These are phyloP conservation scores for Sebastes oblongus DNA, from an alignment of 2,797 vertebrate genomes.

Conservation along the genomic window DNA sequence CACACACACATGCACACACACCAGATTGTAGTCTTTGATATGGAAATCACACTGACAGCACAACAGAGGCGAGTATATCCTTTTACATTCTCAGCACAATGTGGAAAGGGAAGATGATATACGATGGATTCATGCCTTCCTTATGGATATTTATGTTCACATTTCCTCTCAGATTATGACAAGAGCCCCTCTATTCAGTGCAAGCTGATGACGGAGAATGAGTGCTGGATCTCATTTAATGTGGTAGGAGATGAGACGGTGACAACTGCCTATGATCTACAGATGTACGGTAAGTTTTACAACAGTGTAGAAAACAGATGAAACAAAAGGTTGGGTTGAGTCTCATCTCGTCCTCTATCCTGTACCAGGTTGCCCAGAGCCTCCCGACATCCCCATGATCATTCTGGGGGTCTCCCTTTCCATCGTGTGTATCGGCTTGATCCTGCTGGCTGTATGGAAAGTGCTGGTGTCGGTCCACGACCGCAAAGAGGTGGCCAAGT, in stretches of 20 bases:
- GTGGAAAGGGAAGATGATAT: slow-evolving; percentile 58
- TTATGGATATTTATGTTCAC: slow-evolving; percentile 59
- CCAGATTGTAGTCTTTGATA: slow-evolving; percentile 74
- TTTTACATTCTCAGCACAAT: slow-evolving; percentile 64
- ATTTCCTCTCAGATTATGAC: slow-evolving; percentile 85
- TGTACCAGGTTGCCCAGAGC: slow-evolving; percentile 87
- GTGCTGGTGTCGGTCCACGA: slow-evolving; percentile 93
- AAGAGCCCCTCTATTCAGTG: slow-evolving; percentile 86
- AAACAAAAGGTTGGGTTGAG: neutral
- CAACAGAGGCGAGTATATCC: slow-evolving; percentile 63
- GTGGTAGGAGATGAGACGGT: slow-evolving; percentile 84
- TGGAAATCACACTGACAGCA: slow-evolving; percentile 72
- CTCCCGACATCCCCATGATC: slow-evolving; percentile 91
- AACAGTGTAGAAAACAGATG: neutral
- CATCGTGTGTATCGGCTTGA: slow-evolving; percentile 90
- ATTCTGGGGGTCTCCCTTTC: slow-evolving; percentile 91
- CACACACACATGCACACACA: slow-evolving; percentile 46
- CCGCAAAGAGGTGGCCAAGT: slow-evolving; percentile 95
- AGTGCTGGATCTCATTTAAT: slow-evolving; percentile 91
- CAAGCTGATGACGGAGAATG: slow-evolving; percentile 88
- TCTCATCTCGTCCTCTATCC: neutral
- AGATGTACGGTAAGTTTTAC: slow-evolving; percentile 81
- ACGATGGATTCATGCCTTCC: slow-evolving; percentile 28
- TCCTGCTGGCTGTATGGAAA: slow-evolving; percentile 93
- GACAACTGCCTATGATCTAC: slow-evolving; percentile 86